Percentiles rank a stretch among this genome's conserved stretches.
Conservation (phyloP, 1,140 invertebrate genomes). For the Drosophila aff. region DNA sequence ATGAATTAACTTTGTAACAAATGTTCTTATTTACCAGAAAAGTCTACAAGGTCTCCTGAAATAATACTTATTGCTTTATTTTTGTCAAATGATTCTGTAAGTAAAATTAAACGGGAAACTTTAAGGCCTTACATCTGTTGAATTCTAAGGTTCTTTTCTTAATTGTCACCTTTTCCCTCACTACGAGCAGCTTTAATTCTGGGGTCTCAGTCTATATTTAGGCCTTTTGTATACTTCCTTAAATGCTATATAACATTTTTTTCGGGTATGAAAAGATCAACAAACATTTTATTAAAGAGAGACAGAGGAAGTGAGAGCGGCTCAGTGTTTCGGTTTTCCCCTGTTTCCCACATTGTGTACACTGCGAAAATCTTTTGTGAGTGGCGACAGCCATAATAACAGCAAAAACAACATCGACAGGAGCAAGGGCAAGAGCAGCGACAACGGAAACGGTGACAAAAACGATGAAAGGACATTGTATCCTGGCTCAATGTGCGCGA, state of each 20-base stretch:
- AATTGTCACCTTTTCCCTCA: background rate
- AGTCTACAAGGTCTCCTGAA: background rate
- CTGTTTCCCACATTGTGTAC: conserved; percentile 41
- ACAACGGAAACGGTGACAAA: conserved; percentile 50
- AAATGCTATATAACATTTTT: conserved; percentile 23
- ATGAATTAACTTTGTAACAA: background rate
- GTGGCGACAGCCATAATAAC: conserved; percentile 29
- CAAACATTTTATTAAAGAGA: conserved; percentile 23
- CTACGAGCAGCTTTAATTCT: background rate
- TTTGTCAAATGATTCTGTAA: background rate
- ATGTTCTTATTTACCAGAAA: background rate
- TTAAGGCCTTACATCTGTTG: background rate
- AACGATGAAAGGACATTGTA: conserved; percentile 61
- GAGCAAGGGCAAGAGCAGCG: conserved; percentile 25
- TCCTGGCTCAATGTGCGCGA: conserved; percentile 18
- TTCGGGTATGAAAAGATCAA: conserved; percentile 46
- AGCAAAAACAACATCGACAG: conserved; percentile 28
- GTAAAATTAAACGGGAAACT: background rate
- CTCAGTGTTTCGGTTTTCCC: conserved; percentile 39
- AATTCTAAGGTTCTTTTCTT: background rate
- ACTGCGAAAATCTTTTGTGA: conserved; percentile 55
- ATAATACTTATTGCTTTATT: background rate
- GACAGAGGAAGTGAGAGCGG: background rate
- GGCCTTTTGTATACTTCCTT: conserved; percentile 26
- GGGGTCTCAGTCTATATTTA: conserved; percentile 16